Conservation (phyloP, 2,113 vertebrate species). For the Miniopterus natalensis region DNA sequence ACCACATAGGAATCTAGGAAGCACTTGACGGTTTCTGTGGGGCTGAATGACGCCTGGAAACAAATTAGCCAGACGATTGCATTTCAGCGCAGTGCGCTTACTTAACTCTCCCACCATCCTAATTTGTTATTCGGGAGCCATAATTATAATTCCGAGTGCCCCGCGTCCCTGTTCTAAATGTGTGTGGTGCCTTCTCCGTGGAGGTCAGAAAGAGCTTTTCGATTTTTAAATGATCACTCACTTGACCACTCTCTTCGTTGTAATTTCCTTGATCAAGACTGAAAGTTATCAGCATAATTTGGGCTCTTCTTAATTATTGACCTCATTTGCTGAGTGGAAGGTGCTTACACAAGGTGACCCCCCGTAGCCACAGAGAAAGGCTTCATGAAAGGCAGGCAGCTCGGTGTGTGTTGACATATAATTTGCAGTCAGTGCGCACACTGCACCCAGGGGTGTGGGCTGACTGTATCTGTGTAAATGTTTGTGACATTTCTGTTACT, state of each 20-base stretch:
- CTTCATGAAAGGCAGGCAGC: neutral
- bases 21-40: neutral
- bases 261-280: constrained; percentile 44
- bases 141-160: constrained; percentile 53
- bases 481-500: neutral
- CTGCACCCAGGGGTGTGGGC: neutral
- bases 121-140: constrained; percentile 58
- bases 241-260: constrained; percentile 58
- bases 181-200: neutral
- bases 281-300: constrained; percentile 64
- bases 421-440: neutral
- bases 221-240: constrained; percentile 59
- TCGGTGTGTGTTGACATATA: neutral
- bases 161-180: neutral
- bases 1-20: neutral
- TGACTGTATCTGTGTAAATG: neutral
- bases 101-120: constrained; percentile 66
- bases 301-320: constrained; percentile 58
- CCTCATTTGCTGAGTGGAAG: neutral
- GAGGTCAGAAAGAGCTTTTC: constrained; percentile 63
- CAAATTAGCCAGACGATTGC: constrained; percentile 67
- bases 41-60: constrained; percentile 51
- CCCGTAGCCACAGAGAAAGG: constrained; percentile 38
- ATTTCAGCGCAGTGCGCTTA: neutral
- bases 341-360: constrained; percentile 39